These are phyloP conservation scores for Platycheirus rosarum DNA, from an alignment of 2,888 invertebrate genomes.

Conservation along the genomic window DNA sequence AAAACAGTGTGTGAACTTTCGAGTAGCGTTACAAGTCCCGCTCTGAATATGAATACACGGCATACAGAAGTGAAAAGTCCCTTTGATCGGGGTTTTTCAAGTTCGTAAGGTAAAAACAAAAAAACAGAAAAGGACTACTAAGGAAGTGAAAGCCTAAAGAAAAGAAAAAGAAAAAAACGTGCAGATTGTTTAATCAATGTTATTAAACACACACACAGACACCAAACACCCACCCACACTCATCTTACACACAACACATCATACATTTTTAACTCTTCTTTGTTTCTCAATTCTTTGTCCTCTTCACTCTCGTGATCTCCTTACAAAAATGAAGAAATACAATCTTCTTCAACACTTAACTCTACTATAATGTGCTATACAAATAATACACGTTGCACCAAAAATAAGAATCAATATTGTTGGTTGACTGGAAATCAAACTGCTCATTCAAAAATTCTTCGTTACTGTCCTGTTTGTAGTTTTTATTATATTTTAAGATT, in stretches of 20 bases:
- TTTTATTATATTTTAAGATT: constrained; percentile 5
- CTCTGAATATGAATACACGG: constrained; percentile 85
- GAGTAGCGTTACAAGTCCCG: constrained; percentile 84
- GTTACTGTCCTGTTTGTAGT: constrained; percentile 6
- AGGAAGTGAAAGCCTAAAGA: constrained; percentile 47
- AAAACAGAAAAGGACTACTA: constrained; percentile 40
- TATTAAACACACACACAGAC: constrained; percentile 28
- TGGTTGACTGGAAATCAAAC: constrained; percentile 19
- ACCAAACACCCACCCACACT: constrained; percentile 9
- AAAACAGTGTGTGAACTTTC: constrained; percentile 84
- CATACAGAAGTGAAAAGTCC: constrained; percentile 83
- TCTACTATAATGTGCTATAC: constrained; percentile 19
- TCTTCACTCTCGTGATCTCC: constrained; percentile 51
- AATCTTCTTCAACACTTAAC: constrained; percentile 22
- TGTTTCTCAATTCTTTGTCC: constrained; percentile 38
- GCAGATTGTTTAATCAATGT: constrained; percentile 58
- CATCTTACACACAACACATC: constrained; percentile 3
- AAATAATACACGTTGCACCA: constrained; percentile 31
- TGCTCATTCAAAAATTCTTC: background rate
- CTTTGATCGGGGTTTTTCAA: constrained; percentile 81
- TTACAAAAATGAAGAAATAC: constrained; percentile 35
- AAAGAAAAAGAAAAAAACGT: constrained; percentile 51
- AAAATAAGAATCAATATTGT: constrained; percentile 35
- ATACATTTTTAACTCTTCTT: constrained; percentile 32
- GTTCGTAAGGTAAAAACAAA: constrained; percentile 75